Evolutionary conservation across 2,113 vertebrate genomes (phyloP).

Genomic region (Melanotaenia duboulayi): DNA sequence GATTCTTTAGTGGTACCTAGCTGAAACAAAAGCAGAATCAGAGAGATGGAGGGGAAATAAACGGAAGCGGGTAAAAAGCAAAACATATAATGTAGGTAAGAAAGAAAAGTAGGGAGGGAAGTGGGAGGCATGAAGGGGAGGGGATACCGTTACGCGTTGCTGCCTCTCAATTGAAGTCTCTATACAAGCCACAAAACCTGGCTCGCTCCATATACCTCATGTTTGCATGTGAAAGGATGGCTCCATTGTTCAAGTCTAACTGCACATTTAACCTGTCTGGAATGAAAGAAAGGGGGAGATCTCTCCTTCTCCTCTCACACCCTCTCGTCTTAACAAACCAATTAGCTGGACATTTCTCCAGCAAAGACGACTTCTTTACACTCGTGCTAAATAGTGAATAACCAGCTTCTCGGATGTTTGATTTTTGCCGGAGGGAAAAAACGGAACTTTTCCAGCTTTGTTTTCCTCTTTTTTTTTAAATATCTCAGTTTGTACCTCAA

Average conservation of each 20-base stretch:
- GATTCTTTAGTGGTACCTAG: background rate
- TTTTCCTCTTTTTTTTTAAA: slow-evolving; percentile 10
- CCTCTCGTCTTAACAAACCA: slow-evolving; percentile 76
- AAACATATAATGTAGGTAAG: slow-evolving; percentile 9
- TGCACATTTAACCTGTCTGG: slow-evolving; percentile 85
- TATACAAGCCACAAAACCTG: slow-evolving; percentile 72
- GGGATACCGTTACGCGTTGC: slow-evolving; percentile 73
- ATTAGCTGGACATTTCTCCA: slow-evolving; percentile 76
- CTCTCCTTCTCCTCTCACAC: slow-evolving; percentile 45
- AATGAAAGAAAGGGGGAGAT: slow-evolving; percentile 65
- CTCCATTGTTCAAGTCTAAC: slow-evolving; percentile 74
- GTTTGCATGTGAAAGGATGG: slow-evolving; percentile 82
- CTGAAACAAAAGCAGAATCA: background rate
- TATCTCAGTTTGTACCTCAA: background rate
- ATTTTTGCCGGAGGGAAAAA: slow-evolving; percentile 39
- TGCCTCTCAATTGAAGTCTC: slow-evolving; percentile 78
- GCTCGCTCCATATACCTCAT: slow-evolving; percentile 76
- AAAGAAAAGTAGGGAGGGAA: slow-evolving; percentile 31
- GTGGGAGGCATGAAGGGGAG: slow-evolving; percentile 51
- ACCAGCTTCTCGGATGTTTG: slow-evolving; percentile 29
- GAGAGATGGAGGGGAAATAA: slow-evolving; percentile 19
- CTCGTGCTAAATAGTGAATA: slow-evolving; percentile 39
- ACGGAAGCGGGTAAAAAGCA: slow-evolving; percentile 12
- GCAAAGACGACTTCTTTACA: slow-evolving; percentile 55
- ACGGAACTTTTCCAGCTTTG: background rate